Conservation (phyloP, 1,140 invertebrate genomes). For the Zeugodacus cucurbitae region DNA sequence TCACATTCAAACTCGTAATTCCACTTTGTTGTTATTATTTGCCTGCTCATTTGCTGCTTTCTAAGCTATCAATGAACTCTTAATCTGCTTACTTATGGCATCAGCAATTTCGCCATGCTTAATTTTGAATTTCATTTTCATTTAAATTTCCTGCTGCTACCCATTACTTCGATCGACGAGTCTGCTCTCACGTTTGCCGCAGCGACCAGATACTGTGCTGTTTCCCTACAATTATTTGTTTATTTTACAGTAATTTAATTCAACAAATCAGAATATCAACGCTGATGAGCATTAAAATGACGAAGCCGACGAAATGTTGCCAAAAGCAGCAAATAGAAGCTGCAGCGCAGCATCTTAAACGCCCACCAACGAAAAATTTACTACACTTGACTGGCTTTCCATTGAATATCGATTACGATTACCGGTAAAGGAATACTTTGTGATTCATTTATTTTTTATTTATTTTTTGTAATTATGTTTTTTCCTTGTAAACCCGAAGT, state of each 20-base stretch:
- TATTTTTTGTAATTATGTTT: not conserved
- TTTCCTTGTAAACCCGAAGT: not conserved
- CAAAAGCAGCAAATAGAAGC: not conserved
- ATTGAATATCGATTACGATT: slow-evolving; percentile 12
- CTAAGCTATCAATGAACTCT: not conserved
- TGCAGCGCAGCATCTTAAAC: not conserved
- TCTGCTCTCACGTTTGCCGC: not conserved
- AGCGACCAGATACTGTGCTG: not conserved
- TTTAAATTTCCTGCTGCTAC: not conserved
- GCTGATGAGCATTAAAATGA: not conserved
- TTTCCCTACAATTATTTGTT: slow-evolving; percentile 8
- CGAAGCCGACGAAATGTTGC: not conserved
- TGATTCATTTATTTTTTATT: not conserved
- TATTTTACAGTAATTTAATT: slow-evolving; percentile 34
- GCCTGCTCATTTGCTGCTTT: not conserved
- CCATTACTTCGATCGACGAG: not conserved
- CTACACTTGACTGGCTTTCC: slow-evolving; percentile 4
- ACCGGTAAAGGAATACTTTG: not conserved
- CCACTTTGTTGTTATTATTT: not conserved
- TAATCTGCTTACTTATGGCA: slow-evolving; percentile 21
- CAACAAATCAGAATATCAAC: not conserved
- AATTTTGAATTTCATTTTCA: not conserved
- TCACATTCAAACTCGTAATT: not conserved
- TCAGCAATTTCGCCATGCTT: not conserved
- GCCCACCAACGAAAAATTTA: not conserved